A percentile compares a stretch with the other conserved stretches of the same genome.
These are phyloP conservation scores for Rhamnusium bicolor DNA, from an alignment of 2,888 invertebrate genomes.

Conservation along the genomic window DNA sequence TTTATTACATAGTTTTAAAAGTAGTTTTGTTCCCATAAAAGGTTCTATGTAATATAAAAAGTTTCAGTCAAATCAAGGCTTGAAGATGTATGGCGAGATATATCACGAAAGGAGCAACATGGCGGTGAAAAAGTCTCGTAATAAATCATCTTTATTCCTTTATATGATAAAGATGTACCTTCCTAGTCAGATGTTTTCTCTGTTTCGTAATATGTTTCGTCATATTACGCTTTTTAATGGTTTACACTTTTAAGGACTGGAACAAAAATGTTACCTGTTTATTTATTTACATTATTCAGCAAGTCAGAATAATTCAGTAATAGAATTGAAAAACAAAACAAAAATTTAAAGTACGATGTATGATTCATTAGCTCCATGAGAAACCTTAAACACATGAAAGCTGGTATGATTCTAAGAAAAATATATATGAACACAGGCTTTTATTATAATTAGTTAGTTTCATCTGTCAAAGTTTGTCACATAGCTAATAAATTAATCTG, in stretches of 20 bases:
- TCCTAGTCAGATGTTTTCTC: slow-evolving; percentile 16
- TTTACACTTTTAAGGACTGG: not conserved
- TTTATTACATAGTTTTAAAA: not conserved
- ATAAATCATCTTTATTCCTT: slow-evolving; percentile 23
- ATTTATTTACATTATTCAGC: too few species aligned
- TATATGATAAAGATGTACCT: slow-evolving; percentile 20
- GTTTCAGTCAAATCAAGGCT: slow-evolving; percentile 13
- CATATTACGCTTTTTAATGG: not conserved
- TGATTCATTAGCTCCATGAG: too few species aligned
- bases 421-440: too few species aligned
- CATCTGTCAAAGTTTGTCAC: too few species aligned
- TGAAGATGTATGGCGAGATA: slow-evolving; percentile 17
- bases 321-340: too few species aligned
- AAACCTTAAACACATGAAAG: too few species aligned
- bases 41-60: not conserved
- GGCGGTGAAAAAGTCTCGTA: slow-evolving; percentile 14
- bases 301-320: too few species aligned
- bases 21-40: not conserved
- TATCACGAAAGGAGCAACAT: slow-evolving; percentile 8
- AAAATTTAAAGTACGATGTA: too few species aligned
- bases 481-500: too few species aligned
- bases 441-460: too few species aligned
- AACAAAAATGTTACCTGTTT: not conserved
- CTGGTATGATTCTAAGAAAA: too few species aligned
- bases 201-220: slow-evolving; percentile 19